A percentile compares a stretch with the other conserved stretches of the same genome.
Evolutionary conservation across 2,888 invertebrate species (phyloP).

Genomic region (Euzetes globulus): DNA sequence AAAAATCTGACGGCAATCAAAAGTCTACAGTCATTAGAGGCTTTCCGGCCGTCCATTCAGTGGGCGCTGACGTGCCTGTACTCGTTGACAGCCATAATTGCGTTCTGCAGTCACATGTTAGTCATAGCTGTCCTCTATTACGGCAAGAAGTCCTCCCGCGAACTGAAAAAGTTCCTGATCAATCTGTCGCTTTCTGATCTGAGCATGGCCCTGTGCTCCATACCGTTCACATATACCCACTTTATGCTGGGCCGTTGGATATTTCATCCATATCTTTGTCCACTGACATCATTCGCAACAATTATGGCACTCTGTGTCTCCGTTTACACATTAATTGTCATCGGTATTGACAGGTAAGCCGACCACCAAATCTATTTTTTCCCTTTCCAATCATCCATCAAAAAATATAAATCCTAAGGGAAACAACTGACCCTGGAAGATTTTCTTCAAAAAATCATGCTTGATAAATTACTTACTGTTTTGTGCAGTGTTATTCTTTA

Average conservation of each 20-base stretch:
- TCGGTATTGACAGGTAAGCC: slow-evolving; percentile 19
- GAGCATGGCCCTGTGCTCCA: not conserved
- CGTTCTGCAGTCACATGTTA: not conserved
- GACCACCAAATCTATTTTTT: too few species aligned
- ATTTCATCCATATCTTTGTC: not conserved
- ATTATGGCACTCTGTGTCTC: not conserved
- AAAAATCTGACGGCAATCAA: too few species aligned
- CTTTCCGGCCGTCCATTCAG: not conserved
- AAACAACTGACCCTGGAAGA: too few species aligned
- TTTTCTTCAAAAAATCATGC: too few species aligned
- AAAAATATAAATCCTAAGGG: too few species aligned
- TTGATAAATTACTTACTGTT: too few species aligned
- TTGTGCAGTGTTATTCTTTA: too few species aligned
- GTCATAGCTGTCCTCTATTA: not conserved
- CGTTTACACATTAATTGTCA: slow-evolving; percentile 5
- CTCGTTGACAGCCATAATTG: not conserved
- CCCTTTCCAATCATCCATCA: too few species aligned
- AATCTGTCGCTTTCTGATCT: not conserved
- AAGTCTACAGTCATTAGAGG: not conserved
- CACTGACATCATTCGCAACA: not conserved
- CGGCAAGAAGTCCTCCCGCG: slow-evolving; percentile 2
- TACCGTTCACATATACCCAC: slow-evolving; percentile 22
- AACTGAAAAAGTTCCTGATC: slow-evolving; percentile 20
- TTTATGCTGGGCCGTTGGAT: slow-evolving; percentile 28
- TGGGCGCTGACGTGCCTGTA: not conserved